Conservation (phyloP, 2,888 invertebrate genomes). For the Achlya flavicornis region DNA sequence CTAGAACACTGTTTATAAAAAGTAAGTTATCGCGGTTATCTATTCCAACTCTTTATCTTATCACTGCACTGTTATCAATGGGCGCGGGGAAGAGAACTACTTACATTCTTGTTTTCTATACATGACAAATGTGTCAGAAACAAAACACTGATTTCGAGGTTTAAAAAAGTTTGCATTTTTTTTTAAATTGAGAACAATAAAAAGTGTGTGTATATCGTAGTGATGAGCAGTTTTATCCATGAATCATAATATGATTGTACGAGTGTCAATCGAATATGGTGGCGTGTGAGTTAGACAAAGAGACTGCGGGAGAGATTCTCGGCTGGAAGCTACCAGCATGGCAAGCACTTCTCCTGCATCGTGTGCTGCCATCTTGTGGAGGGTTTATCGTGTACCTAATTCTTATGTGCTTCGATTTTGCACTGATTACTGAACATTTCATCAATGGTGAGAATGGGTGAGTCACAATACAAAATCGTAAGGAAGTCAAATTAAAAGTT, state of each 20-base stretch:
- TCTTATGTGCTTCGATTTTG: conserved; percentile 87
- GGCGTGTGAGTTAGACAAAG: conserved; percentile 70
- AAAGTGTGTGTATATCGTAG: background rate
- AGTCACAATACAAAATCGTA: conserved; percentile 42
- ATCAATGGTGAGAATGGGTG: conserved; percentile 82
- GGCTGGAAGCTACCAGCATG: conserved; percentile 73
- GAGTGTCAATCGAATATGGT: conserved; percentile 57
- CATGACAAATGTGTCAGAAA: conserved; percentile 44
- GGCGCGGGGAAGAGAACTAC: conserved; percentile 53
- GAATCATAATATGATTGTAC: conserved; percentile 21
- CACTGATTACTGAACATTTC: conserved; percentile 86
- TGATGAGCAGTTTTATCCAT: conserved; percentile 17
- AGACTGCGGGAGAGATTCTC: conserved; percentile 69
- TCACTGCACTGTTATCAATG: conserved; percentile 68
- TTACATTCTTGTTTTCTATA: conserved; percentile 41
- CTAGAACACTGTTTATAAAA: background rate
- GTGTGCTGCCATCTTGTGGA: conserved; percentile 74
- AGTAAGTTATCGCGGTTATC: conserved; percentile 34
- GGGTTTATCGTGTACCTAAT: conserved; percentile 86
- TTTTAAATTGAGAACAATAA: too few species aligned
- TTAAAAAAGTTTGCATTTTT: background rate
- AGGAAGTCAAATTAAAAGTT: too few species aligned
- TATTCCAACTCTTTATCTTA: conserved; percentile 71
- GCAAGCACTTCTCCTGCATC: conserved; percentile 70
- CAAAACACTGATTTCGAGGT: conserved; percentile 29